These are phyloP conservation scores for Tenrec ecaudatus DNA, from an alignment of 2,113 vertebrate genomes.

Conservation along the genomic window DNA sequence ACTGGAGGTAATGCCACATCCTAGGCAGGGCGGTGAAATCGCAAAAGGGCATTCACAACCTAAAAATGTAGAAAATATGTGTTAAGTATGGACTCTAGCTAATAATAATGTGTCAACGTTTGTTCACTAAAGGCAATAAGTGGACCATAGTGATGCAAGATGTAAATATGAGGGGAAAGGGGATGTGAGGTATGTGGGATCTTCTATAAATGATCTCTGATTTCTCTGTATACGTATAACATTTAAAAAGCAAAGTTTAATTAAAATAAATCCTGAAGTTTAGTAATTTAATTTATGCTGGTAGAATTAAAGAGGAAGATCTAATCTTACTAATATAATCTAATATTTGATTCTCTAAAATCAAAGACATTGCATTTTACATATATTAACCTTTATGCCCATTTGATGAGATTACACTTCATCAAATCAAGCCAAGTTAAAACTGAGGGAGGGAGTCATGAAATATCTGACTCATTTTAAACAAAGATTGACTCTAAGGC, in stretches of 20 bases:
- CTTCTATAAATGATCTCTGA: neutral
- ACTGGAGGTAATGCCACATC: neutral
- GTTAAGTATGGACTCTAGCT: neutral
- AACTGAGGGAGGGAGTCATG: neutral
- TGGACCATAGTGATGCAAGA: neutral
- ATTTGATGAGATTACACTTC: neutral
- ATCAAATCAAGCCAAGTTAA: conserved; percentile 19
- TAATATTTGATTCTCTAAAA: conserved; percentile 3
- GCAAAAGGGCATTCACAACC: neutral
- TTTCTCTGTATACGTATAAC: neutral
- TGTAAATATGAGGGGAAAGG: neutral
- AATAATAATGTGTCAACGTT: neutral
- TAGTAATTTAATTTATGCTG: conserved; percentile 29
- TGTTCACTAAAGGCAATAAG: neutral
- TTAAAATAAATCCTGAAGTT: neutral
- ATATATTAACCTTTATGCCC: neutral
- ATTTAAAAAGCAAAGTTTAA: conserved; percentile 42
- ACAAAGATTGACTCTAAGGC: neutral
- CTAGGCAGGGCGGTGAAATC: neutral
- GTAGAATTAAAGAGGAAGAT: neutral
- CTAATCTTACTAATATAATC: neutral
- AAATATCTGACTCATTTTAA: conserved; percentile 42
- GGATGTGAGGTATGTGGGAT: neutral
- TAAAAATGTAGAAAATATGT: neutral
- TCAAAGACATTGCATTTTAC: neutral